Evolutionary conservation across 2,797 vertebrate genomes (phyloP), one percentile per base, ranked within the genome.

Genomic region (Benthosema pterotum): DNA sequence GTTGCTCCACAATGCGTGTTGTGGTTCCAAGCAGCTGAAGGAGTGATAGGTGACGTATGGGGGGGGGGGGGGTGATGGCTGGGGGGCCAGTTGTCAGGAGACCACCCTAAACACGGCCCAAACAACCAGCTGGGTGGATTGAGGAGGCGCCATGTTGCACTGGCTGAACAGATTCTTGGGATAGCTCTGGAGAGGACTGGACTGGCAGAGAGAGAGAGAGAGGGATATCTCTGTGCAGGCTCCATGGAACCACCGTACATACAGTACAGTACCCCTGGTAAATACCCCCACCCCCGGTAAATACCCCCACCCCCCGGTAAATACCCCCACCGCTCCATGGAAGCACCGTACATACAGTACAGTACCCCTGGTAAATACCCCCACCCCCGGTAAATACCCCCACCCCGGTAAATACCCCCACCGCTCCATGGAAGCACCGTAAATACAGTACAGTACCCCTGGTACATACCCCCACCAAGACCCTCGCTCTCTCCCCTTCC

Each of bases 81-180:
- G 22, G 72, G 68, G 57, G 76, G 60, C 74, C 90, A 92, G 92
- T 90, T 92, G 89, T 94, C 89, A 90, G 79, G 91, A 92, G 89
- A 90, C 67, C 25, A 87, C 83, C 85, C 85, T 78, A 91, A 91
- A 91, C 87, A 89, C 73, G 79, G 84, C 79, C 85, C 87, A 92
- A 92, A 92, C 86, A 93, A 72, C 87, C 88, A 86, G 89, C 87
- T 91, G 92, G 89, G 84, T 69, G 87, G 86, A 91, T 32, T 88
- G 89, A 78, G 78, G 67, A 84, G 87, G 89, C 55, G 79, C 85
- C 84, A 83, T 89, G 64, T 86, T 83, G 74, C 82, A 91, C 87
- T 87, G 79, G 81, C 87, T 69, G 82, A 86, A 12, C 74, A 86
- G 87, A 94, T 94, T 93, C 93, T 88, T 92, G 71, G 87, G 85